These are phyloP conservation scores for Phalacrocorax aristotelis DNA, from an alignment of 2,113 vertebrate species.

Conservation along the genomic window DNA sequence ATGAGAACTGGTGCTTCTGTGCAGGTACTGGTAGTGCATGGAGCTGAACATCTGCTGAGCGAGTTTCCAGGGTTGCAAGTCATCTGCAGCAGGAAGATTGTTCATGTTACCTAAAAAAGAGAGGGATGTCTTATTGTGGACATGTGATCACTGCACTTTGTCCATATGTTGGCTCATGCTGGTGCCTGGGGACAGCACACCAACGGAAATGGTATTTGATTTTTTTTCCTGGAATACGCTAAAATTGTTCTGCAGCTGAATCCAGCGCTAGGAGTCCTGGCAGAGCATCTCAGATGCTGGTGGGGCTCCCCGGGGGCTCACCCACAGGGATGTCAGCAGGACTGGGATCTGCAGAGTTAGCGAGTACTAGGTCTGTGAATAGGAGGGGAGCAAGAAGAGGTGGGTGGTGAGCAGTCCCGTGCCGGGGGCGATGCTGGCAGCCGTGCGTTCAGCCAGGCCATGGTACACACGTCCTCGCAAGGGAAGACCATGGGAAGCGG, in stretches of 20 bases:
- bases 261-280: rapidly evolving
- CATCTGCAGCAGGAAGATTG: not conserved
- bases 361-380: not conserved
- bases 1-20: not conserved
- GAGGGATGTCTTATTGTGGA: not conserved
- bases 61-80: not conserved
- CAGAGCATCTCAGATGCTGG: not conserved
- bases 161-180: not conserved
- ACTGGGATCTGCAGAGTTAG: not conserved
- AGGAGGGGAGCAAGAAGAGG: not conserved
- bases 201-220: not conserved
- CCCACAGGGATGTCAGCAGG: not conserved
- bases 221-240: not conserved
- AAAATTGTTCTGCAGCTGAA: not conserved
- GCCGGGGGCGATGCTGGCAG: rapidly evolving
- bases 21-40: not conserved
- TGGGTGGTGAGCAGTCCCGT: rapidly evolving
- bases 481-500: not conserved
- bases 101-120: not conserved
- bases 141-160: not conserved
- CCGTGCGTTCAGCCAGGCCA: not conserved
- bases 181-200: not conserved
- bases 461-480: rapidly evolving
- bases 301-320: rapidly evolving
- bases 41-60: not conserved